phyloP scores from a whole-genome alignment of 1,140 invertebrate genomes.

The Halesus radiatus region DNA sequence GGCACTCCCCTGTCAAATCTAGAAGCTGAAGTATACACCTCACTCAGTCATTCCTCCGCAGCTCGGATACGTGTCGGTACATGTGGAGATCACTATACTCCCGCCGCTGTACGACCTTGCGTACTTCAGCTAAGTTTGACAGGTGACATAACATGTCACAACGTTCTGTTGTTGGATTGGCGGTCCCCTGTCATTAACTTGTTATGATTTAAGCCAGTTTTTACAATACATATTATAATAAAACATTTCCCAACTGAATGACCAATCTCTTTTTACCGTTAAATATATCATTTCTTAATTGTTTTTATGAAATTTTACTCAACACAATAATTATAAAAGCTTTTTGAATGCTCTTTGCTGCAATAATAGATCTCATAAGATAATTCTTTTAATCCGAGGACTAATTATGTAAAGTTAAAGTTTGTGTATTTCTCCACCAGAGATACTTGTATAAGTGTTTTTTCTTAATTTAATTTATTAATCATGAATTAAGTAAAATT shows the following conservation, averaged over 20 bases:
- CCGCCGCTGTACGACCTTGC: not conserved
- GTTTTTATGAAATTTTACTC: too few species aligned
- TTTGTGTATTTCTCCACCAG: constrained; percentile 4
- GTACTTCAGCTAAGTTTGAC: constrained; percentile 52
- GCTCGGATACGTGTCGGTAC: too few species aligned
- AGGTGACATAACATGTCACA: constrained; percentile 56
- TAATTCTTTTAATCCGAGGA: not conserved
- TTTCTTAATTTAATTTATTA: constrained; percentile 1
- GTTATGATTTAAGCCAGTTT: constrained; percentile 41
- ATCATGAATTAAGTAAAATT: constrained; percentile 1
- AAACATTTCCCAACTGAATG: constrained; percentile 51
- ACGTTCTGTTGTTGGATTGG: constrained; percentile 57
- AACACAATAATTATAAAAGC: not conserved
- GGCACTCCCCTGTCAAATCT: constrained; percentile 56
- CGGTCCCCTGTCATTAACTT: constrained; percentile 56
- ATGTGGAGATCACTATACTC: too few species aligned
- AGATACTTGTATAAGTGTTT: constrained; percentile 6
- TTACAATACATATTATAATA: constrained; percentile 21
- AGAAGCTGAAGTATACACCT: constrained; percentile 47
- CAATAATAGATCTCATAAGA: constrained; percentile 15
- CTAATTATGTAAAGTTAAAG: constrained; percentile 3
- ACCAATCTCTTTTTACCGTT: constrained; percentile 21
- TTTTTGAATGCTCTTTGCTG: constrained; percentile 22
- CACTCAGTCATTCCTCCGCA: not conserved
- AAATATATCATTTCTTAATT: too few species aligned